Evolutionary conservation across 2,113 vertebrate genomes (phyloP).

Genomic region (Cervus canadensis): DNA sequence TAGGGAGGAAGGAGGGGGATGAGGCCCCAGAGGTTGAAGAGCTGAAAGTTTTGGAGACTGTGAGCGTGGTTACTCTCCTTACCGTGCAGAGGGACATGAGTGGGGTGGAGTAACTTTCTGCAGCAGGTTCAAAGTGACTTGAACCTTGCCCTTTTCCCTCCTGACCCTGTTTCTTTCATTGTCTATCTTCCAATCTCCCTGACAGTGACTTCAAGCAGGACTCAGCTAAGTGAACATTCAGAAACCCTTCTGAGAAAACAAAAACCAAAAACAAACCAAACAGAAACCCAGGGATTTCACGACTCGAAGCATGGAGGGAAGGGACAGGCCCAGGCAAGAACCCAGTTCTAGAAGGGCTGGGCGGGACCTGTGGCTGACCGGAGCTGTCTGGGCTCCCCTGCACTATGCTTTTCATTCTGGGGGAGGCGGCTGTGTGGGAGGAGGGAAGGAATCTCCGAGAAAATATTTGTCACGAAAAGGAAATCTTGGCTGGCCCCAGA

Average conservation of each 20-base stretch:
- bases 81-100: accelerated
- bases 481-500: conserved; percentile 54
- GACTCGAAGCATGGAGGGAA: neutral
- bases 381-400: neutral
- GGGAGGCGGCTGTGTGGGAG: neutral
- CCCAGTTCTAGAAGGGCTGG: neutral
- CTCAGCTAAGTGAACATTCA: neutral
- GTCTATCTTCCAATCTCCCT: neutral
- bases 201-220: neutral
- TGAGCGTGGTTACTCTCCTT: neutral
- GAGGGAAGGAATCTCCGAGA: conserved; percentile 38
- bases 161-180: neutral
- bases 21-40: neutral
- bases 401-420: neutral
- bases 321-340: conserved; percentile 32
- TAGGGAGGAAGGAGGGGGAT: neutral
- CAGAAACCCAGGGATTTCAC: conserved; percentile 15
- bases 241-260: neutral
- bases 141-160: neutral
- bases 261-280: neutral
- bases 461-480: conserved; percentile 52
- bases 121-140: neutral
- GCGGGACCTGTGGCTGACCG: neutral
- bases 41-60: too few relatives aligned
- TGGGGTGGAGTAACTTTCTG: neutral